Evolutionary conservation across 2,888 invertebrate species (phyloP), one percentile per base, ranked within the genome.

Genomic region (Campaea margaritaria): DNA sequence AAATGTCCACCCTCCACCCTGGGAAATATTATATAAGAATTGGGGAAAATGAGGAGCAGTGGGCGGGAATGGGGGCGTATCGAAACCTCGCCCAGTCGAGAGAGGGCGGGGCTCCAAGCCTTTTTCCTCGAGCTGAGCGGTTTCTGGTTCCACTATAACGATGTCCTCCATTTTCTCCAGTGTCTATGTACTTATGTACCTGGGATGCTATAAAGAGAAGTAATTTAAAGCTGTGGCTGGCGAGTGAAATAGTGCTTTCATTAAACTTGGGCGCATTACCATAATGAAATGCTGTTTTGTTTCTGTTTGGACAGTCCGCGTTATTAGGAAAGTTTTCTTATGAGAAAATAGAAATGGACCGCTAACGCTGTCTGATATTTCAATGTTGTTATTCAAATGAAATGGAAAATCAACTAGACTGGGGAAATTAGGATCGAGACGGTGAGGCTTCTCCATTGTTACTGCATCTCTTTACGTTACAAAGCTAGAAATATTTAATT

Each of bases 1-100:
- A 83, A 85, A 82, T 80, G 83, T 79, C 81, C 85, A 80, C 86
- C 85, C 83, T 67, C 82, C 84, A 76, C 85, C 86, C 85, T 62
- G 74, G 61, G 69, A 75, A 76, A 79, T 76, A 58, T 68, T 65
- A 68, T 48, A 62, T 68, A 70, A 68, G 41, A 47, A 50, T 60
- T 59, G 59, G 44, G 60, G 63, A 64, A 64, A 55, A 57, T 13
- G 57, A 67, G 66, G 53, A 49, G 28, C 36, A 34, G 69, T 76
- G 74, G 65, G 74, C 59, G 65, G n/a, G 31, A 42, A 9, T n/a
- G 28, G 57, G 59, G 78, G 80, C 77, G 76, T 75, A 74, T 65
- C 64, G 39, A 7, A 16, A 44, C 59, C 56, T 58, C 65, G 66
- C 68, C 66, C 55, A 61, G 52, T 39, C 44, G 28, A 34, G 49